phyloP scores from a whole-genome alignment of 1,140 invertebrate species.

The Lasioglossum albipes region DNA sequence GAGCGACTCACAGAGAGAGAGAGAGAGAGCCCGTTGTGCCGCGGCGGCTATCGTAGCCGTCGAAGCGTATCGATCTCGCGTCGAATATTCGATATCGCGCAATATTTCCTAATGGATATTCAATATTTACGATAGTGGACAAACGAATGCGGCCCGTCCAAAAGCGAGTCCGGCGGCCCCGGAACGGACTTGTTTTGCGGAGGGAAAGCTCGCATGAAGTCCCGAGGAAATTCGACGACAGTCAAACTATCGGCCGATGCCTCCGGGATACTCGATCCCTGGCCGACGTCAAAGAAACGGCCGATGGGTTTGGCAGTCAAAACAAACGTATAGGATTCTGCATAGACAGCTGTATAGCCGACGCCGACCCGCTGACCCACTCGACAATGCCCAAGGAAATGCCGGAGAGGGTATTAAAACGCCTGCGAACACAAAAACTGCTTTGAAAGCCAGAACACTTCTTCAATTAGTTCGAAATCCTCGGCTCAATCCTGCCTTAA shows the following conservation, averaged over 20 bases:
- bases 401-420: no score
- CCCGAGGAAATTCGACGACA: background rate
- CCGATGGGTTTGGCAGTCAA: background rate
- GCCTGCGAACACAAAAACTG: no score
- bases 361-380: background rate
- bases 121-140: slow-evolving; percentile 64
- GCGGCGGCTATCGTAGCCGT: background rate
- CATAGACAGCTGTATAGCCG: background rate
- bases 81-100: slow-evolving; percentile 61
- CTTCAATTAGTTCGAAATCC: no score
- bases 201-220: background rate
- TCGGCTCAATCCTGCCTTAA: no score
- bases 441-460: no score
- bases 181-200: background rate
- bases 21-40: slow-evolving; percentile 9
- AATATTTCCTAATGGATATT: slow-evolving; percentile 65
- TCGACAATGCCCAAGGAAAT: background rate
- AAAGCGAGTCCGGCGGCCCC: background rate
- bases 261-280: background rate
- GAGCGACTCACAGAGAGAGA: background rate
- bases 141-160: slow-evolving; percentile 19
- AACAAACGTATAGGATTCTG: background rate
- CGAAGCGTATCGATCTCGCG: slow-evolving; percentile 52
- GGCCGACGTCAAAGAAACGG: background rate
- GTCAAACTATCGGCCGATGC: background rate